Evolutionary conservation across 2,113 vertebrate species (phyloP), one percentile per base, ranked within the genome.

Genomic region (Pluvianellus socialis): DNA sequence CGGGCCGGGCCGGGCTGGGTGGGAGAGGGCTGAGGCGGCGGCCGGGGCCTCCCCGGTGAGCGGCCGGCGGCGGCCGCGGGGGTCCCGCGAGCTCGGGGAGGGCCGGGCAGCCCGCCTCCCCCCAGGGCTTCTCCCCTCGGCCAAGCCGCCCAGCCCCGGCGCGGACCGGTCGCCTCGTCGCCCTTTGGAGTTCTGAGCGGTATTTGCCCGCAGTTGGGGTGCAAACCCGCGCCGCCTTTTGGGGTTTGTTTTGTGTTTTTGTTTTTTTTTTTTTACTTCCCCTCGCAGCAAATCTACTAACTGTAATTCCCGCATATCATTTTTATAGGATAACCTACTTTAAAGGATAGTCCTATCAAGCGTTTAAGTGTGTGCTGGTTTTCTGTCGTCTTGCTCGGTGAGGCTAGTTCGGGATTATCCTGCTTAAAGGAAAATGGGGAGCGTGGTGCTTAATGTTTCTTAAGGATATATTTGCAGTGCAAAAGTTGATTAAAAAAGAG

Each of bases 141-240:
- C 44, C 1, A 2, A 56, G 4, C 42, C 3, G 14, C 47, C n/a
- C 23, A 30, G 30, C 42, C 27, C 14, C 47, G 47, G 11, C 13
- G 81, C 7, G 44, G 45, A 2, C 3, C 33, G 1, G 47, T 28
- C 2, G 32, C 27, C 1, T 28, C 9, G 2, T 27, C 38, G 80
- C 50, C 0, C 2, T 58, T 84, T 70, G 32, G 32, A 50, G 35
- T 56, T 62, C 18, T 40, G 1, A 14, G 2, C 15, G 6, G 27
- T 7, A 2, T 63, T 82, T 82, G 35, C 42, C 28, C 15, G 1
- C 33, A 13, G 26, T 38, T 45, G 1, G 22, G 13, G 32, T 8
- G 75, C n/a, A 1, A 45, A 40, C 30, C 45, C 8, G 3, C 52
- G 18, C 63, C 8, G 19, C 63, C 62, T 30, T 32, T 66, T 44